Evolutionary conservation across 2,888 invertebrate genomes (phyloP).

Genomic region (Hyalella azteca): DNA sequence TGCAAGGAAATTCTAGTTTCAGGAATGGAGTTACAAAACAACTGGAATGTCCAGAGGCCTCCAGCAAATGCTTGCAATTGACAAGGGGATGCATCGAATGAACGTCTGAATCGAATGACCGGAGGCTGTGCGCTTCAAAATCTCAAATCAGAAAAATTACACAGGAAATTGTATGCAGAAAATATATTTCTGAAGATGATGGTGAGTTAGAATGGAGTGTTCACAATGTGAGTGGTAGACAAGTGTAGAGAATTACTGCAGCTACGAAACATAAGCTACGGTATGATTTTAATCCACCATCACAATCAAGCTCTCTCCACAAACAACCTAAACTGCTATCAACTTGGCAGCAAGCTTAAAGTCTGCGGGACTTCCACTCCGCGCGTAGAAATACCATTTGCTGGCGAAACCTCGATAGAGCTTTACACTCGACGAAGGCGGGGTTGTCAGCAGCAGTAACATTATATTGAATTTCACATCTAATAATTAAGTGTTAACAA

Average conservation of each 20-base stretch:
- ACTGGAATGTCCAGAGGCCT: background rate
- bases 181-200: too few species aligned
- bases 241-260: too few species aligned
- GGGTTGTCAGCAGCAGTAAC: background rate
- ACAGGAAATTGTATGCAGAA: too few species aligned
- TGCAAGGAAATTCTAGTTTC: background rate
- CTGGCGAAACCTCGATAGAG: background rate
- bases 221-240: too few species aligned
- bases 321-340: too few species aligned
- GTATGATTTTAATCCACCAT: too few species aligned
- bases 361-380: background rate
- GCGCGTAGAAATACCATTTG: background rate
- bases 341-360: too few species aligned
- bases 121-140: too few species aligned
- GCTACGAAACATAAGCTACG: too few species aligned
- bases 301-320: too few species aligned
- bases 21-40: background rate
- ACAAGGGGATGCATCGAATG: background rate
- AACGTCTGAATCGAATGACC: background rate
- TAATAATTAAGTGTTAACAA: slow-evolving; percentile 36
- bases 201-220: too few species aligned
- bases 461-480: slow-evolving; percentile 32
- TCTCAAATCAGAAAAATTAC: too few species aligned
- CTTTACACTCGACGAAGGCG: background rate
- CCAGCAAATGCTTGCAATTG: background rate